These are phyloP conservation scores for Zele albiditarsus DNA, from an alignment of 2,888 invertebrate genomes.

Conservation along the genomic window DNA sequence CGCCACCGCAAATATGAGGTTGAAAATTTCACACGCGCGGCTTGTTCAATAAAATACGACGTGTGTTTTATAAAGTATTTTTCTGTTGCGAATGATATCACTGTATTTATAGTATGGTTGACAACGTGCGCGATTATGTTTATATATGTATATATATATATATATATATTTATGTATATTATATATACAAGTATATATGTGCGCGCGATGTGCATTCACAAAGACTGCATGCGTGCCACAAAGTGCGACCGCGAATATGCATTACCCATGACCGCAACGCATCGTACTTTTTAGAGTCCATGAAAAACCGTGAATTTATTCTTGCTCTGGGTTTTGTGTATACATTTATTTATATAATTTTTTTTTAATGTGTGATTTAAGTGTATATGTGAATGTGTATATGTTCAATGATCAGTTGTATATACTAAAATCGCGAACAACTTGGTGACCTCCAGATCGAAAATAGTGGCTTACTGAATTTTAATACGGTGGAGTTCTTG, in stretches of 20 bases:
- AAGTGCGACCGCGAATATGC: constrained; percentile 8
- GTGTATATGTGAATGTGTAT: background rate
- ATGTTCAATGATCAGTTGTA: background rate
- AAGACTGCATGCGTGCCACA: background rate
- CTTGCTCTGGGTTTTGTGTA: background rate
- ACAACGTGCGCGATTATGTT: background rate
- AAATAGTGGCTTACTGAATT: constrained; percentile 15
- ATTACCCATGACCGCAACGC: background rate
- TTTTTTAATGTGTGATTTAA: background rate
- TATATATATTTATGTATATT: background rate
- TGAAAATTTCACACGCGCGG: background rate
- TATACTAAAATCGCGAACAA: background rate
- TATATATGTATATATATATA: background rate
- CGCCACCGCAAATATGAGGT: constrained; percentile 1
- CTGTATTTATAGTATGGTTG: background rate
- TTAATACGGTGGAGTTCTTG: background rate
- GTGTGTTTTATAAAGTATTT: background rate
- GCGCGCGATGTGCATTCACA: background rate
- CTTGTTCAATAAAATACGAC: background rate
- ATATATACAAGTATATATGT: background rate
- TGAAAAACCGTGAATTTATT: background rate
- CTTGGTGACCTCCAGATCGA: constrained; percentile 18
- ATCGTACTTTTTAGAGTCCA: background rate
- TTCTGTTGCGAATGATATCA: background rate
- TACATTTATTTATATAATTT: background rate